Evolutionary conservation across 2,113 vertebrate genomes (phyloP), one percentile per base, ranked within the genome.

Genomic region (Megatriorchis doriae): DNA sequence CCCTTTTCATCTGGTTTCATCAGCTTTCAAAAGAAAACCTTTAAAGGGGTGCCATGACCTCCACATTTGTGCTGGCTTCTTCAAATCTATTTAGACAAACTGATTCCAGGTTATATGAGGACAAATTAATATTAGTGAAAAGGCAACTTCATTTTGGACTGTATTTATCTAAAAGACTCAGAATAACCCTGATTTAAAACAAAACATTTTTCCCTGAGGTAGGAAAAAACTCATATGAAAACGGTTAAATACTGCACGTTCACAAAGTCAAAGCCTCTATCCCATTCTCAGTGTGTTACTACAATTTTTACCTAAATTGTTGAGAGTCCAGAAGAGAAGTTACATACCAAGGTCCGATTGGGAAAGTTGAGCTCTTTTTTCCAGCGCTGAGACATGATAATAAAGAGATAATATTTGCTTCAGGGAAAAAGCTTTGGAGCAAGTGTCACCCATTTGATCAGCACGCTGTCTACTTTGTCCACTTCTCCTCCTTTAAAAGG

Each of bases 361-460:
- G 43, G 40, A 81, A 90, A 91, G 56, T 9, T 66, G 32, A 89
- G 56, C 21, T 42, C 22, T 58, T 77, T 77, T 91, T 58, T 38
- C 48, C 48, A 79, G 25, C 27, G 59, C 48, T 65, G 50, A 86
- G 66, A 74, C 65, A 78, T 47, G 18, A 81, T 59, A 87, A 78
- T 65, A 67, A 48, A 72, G 80, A 83, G 47, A 89, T 63, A 84
- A 75, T 73, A 77, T 59, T 95, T 95, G 38, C 86, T 89, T 79
- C 73, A 87, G 67, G 58, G 58, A 62, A 65, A 86, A 81, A 73
- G 36, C 53, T 66, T 23, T 53, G 66, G 74, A 81, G 43, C 72
- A 71, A 92, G 40, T 12, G 58, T 45, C 26, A 1, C 63, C 77
- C 72, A 56, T 66, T 87, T 83, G 52, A 82, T 86, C 75, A 87